Base-by-base conservation (phyloP, 2,113 vertebrate genomes). In the Toxotes jaculatrix region DNA sequence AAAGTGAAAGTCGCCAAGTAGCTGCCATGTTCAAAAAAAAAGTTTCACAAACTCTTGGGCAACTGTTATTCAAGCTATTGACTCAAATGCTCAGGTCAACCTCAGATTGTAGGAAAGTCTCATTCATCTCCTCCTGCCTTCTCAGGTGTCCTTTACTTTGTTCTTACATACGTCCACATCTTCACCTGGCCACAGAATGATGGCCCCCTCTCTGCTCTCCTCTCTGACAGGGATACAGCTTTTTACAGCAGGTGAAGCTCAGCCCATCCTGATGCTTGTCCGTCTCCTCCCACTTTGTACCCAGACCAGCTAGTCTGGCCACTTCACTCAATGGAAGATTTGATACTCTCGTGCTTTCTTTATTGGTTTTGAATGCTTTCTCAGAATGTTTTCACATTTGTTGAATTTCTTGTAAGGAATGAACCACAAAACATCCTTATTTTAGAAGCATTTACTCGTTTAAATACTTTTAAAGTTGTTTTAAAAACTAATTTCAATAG, bases 281-380 rank as follows among this genome's bases (percentile, higher is more conserved):
- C 57, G 62, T 17, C 89, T 76, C 92, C 91, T 80, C 93, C 92
- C 88, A 83, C 77, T 63, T n/a, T 47, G 5, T 8, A 90, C 81
- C 87, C 70, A 59, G 89, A 84, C 80, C 74, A 80, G 86, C 88
- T 67, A 4, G 91, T 93, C 80, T 40, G 63, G 16, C 84, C 78
- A 88, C 83, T 92, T 90, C 19, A 32, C 74, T 90, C 72, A 84
- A 82, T 61, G 65, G 42, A 27, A 17, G 45, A 42, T 14, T 80
- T 74, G 42, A 69, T 77, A 16, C 32, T 63, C 23, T 49, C 2
- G 0, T 74, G 27, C 27, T 57, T 57, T 51, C 61, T 49, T 38
- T 40, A 6, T 16, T 69, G n/a, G 1, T n/a, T 56, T 32, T 21
- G 42, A 66, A 55, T 23, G 72, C 10, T 72, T 56, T 16, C 5